phyloP scores from a whole-genome alignment of 2,797 vertebrate species.

The Ctenopoma multispine region DNA sequence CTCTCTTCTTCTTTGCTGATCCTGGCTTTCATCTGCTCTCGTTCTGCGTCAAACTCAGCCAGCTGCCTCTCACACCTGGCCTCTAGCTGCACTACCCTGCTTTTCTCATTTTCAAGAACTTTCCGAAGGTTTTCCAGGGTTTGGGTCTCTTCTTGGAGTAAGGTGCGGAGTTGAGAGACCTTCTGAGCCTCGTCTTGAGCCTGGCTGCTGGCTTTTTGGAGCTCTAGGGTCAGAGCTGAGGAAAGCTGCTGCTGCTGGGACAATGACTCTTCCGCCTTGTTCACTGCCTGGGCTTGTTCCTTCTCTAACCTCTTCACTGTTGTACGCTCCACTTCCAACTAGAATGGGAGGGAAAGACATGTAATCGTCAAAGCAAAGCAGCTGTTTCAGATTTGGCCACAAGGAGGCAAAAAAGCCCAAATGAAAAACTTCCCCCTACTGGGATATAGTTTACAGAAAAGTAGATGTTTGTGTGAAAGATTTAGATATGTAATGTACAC shows the following conservation, averaged over 20 bases:
- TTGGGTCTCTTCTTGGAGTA: constrained; percentile 89
- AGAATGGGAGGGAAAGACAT: constrained; percentile 25
- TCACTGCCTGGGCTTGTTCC: constrained; percentile 88
- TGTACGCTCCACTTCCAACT: constrained; percentile 82
- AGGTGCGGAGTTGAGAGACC: constrained; percentile 84
- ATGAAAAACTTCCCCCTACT: neutral
- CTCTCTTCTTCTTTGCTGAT: constrained; percentile 91
- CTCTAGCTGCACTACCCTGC: constrained; percentile 86
- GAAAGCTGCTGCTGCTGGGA: constrained; percentile 93
- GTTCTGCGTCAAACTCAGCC: constrained; percentile 91
- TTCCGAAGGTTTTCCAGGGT: constrained; percentile 84
- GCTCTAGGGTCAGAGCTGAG: constrained; percentile 90
- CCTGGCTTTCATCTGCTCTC: constrained; percentile 88
- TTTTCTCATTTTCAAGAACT: constrained; percentile 87
- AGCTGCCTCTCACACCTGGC: constrained; percentile 90
- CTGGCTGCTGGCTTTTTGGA: constrained; percentile 91
- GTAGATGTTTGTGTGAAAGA: neutral
- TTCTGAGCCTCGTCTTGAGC: constrained; percentile 92
- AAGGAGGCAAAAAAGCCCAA: constrained; percentile 67
- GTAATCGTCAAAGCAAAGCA: neutral
- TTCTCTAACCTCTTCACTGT: constrained; percentile 90
- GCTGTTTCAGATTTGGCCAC: constrained; percentile 65
- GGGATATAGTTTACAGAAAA: neutral
- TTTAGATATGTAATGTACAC: neutral
- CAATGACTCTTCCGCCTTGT: constrained; percentile 90